Percentiles rank a stretch among this genome's conserved stretches.
Conservation (phyloP, 2,797 vertebrate species). For the Lepilemur ruficaudatus region DNA sequence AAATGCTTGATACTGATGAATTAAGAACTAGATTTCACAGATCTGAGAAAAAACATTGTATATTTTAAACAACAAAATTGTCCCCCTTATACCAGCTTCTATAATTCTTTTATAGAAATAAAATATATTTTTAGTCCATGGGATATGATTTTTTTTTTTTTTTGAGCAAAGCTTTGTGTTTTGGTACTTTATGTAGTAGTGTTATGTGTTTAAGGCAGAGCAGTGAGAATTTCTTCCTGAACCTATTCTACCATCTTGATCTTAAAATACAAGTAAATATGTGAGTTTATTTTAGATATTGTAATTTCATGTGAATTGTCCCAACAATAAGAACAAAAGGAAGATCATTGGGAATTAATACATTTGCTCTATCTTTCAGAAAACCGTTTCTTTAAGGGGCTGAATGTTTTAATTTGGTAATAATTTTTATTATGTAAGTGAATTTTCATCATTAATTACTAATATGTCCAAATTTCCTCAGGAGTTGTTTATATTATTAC, state of each 20-base stretch:
- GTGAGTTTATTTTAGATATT: neutral
- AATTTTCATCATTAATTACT: constrained; percentile 25
- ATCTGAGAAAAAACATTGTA: neutral
- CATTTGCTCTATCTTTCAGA: neutral
- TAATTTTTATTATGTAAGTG: constrained; percentile 18
- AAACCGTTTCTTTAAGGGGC: neutral
- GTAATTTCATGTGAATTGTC: neutral
- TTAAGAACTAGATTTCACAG: neutral
- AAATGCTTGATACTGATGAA: neutral
- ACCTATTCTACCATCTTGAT: neutral
- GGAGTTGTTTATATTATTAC: neutral
- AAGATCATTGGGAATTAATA: neutral
- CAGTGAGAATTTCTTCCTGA: neutral
- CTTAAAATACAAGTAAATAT: neutral
- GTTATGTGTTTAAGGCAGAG: neutral
- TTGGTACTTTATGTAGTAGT: neutral
- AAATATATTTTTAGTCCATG: neutral
- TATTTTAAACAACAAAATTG: neutral
- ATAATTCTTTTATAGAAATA: neutral
- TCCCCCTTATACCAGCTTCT: neutral
- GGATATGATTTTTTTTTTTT: neutral
- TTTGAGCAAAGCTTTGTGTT: neutral
- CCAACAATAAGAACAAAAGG: neutral
- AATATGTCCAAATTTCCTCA: constrained; percentile 1
- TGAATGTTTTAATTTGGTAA: neutral